Conservation (phyloP, 2,888 invertebrate genomes). For the Ligdia adustata region DNA sequence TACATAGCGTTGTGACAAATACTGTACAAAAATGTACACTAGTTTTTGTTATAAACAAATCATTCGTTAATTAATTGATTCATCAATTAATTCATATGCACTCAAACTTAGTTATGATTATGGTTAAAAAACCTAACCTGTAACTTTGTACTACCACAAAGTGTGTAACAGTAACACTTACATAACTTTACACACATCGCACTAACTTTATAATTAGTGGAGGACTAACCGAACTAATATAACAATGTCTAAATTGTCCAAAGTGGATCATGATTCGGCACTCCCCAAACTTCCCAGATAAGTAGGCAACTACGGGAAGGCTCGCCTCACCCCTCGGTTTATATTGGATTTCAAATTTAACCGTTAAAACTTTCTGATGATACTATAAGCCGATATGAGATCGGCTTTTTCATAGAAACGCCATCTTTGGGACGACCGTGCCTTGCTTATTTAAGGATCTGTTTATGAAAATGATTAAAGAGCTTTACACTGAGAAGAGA, state of each 20-base stretch:
- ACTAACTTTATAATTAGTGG: slow-evolving; percentile 15
- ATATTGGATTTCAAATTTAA: slow-evolving; percentile 66
- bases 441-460: slow-evolving; percentile 17
- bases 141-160: too few species aligned
- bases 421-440: slow-evolving; percentile 10
- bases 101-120: too few species aligned
- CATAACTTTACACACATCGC: not conserved
- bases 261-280: slow-evolving; percentile 48
- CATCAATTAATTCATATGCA: too few species aligned
- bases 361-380: slow-evolving; percentile 53
- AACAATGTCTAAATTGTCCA: slow-evolving; percentile 46
- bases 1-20: too few species aligned
- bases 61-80: too few species aligned
- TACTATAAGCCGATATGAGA: slow-evolving; percentile 54
- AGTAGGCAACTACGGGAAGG: slow-evolving; percentile 43
- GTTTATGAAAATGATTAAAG: slow-evolving; percentile 17
- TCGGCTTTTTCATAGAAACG: slow-evolving; percentile 43
- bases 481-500: slow-evolving; percentile 3
- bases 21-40: too few species aligned
- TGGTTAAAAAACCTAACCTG: too few species aligned
- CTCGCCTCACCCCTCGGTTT: slow-evolving; percentile 54
- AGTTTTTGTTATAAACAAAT: too few species aligned
- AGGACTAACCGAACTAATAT: slow-evolving; percentile 28
- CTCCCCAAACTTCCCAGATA: slow-evolving; percentile 53
- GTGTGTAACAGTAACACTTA: too few species aligned